Base-by-base conservation (phyloP, 2,797 vertebrate genomes). In the Acanthopagrus latus region DNA sequence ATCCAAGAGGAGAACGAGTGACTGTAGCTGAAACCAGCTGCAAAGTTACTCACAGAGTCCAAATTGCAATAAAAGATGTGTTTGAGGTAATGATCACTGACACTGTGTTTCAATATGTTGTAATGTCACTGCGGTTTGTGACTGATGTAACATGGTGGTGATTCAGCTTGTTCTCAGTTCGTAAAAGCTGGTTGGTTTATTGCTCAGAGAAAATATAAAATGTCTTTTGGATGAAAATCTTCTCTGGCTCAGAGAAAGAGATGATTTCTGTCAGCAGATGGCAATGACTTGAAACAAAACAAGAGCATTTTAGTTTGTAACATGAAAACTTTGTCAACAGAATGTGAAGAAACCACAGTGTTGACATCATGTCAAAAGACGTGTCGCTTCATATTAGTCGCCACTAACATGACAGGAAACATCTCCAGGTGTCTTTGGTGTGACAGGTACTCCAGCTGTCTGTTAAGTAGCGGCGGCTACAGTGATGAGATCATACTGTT, bases 11-110 rank as follows among this genome's bases (percentile, higher is more conserved):
- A 23, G 16, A 47, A 60, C 0, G 2, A 25, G 46, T 23, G 7
- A 46, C 66, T 71, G 66, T 7, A 8, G 25, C 58, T 43, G 48
- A 67, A 46, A 21, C 46, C 67, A 68, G 51, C 71, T 71, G 66
- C 44, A 58, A 13, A 21, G 47, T 81, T 46, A 60, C 38, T 38
- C 52, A 23, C 51, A 51, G 5, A 33, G 12, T 50, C 46, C 9
- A 38, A 21, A 41, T 51, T 1, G 7, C 0, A 2, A 23, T 62
- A 8, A 25, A 57, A 55, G 21, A 25, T 67, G 2, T 4, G 23
- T 71, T 48, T 60, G 29, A 58, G 21, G 48, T 48, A 18, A 16
- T 18, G 17, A n/a, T 44, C 8, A 56, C 7, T 25, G 7, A 33
- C 12, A 21, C 41, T 54, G 21, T 20, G 2, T 16, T 12, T 64